Base-by-base conservation (phyloP, 2,888 invertebrate genomes). In the Stenchaetothrips biformis region DNA sequence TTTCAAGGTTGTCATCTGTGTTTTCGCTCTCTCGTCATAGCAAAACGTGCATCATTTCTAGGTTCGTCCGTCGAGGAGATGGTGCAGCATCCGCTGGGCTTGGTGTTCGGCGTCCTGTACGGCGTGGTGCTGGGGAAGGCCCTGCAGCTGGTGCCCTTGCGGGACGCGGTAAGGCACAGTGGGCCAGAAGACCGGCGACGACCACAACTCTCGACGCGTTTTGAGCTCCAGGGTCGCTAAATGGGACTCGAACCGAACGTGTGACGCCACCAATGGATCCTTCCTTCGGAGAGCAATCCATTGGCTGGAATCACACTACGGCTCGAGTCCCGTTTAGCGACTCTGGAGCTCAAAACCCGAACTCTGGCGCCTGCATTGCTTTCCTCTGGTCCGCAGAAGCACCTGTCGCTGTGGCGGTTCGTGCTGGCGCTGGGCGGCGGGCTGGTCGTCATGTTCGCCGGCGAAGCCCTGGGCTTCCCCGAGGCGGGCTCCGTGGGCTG, bases 401-500 rank as follows among this genome's bases (percentile, higher is more conserved):
- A 74, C 67, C 25, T 74, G 27, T 86, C 87, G 82, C 87, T 87
- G 1, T 84, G 89, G 80, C 87, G 91, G 81, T 89, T 90, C 81
- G 84, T 90, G 79, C 84, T 91, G 83, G 87, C 91, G 78, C 86
- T 91, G 80, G 88, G 90, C 79, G 90, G 90, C 80, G 92, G 92
- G 80, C 87, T 90, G 79, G 86, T 92, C 81, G 89, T 91, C 2
- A 88, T 91, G 81, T 89, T 92, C 86, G 91, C 91, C 79, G 91
- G 91, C 84, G 88, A 89, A 80, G 86, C 87, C 47, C 86, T 90
- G 82, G 89, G 89, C 47, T 89, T 90, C 84, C 88, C 90, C 21
- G 92, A 92, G 27, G 90, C 91, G 48, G 90, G 91, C n/a, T 89
- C 92, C 16, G 85, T 92, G 16, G 90, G 86, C 21, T 89, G 89